Conservation (phyloP, 2,797 vertebrate genomes). For the Myoxocephalus aenaeus region DNA sequence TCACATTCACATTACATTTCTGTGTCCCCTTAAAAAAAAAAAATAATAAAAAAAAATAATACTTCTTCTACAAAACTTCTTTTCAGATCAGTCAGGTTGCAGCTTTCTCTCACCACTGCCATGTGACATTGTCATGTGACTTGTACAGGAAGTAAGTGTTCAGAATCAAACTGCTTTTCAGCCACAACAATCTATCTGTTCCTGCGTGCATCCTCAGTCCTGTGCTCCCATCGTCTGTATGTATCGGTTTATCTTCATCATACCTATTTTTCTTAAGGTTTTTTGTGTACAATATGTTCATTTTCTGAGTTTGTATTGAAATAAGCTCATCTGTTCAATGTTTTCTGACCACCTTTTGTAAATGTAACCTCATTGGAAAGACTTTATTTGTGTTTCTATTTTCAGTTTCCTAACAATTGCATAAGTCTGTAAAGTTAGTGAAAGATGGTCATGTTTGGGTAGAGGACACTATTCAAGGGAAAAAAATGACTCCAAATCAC, state of each 20-base stretch:
- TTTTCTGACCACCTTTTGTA: background rate
- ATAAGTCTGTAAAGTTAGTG: background rate
- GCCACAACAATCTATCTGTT: background rate
- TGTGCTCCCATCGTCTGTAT: background rate
- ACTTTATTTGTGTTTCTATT: background rate
- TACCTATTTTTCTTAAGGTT: background rate
- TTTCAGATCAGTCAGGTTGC: background rate
- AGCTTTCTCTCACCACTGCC: background rate
- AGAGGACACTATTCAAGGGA: background rate
- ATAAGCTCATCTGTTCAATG: background rate
- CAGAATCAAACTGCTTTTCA: background rate
- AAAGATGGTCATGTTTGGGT: background rate
- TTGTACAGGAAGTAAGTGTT: background rate
- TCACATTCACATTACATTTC: background rate
- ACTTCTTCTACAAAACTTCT: background rate
- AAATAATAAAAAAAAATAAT: background rate
- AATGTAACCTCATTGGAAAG: background rate
- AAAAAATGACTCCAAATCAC: background rate
- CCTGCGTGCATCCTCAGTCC: background rate
- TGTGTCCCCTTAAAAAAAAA: background rate
- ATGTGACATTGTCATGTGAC: constrained; percentile 14
- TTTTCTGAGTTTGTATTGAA: background rate
- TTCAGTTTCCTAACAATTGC: background rate
- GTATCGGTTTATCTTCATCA: background rate
- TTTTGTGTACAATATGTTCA: background rate